Percentiles rank a stretch among this genome's conserved stretches.
These are phyloP conservation scores for Scortum barcoo DNA, from an alignment of 2,113 vertebrate species.

Conservation along the genomic window DNA sequence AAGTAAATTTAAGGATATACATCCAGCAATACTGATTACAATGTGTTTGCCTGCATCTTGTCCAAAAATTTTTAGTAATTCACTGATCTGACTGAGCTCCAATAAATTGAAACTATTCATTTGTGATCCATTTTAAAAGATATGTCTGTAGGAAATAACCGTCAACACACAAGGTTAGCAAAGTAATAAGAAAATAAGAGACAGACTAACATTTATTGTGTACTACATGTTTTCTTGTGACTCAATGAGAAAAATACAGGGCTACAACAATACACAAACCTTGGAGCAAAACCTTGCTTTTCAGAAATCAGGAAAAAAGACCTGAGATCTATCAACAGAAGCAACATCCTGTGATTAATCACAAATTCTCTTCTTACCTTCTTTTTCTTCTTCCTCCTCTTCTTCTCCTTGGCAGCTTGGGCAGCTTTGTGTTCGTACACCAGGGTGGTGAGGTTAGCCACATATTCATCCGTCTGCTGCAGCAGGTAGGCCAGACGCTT, in stretches of 20 bases:
- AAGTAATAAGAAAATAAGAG: neutral
- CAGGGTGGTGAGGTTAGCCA: slow-evolving; percentile 96
- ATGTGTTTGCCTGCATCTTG: neutral
- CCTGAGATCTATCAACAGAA: neutral
- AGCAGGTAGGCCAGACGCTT: slow-evolving; percentile 95
- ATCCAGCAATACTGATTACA: neutral
- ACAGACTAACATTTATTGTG: neutral
- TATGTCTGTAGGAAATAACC: neutral
- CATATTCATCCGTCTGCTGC: slow-evolving; percentile 98
- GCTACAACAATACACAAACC: neutral
- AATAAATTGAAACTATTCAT: neutral
- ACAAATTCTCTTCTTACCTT: slow-evolving; percentile 73
- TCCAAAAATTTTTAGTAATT: neutral
- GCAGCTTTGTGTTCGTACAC: slow-evolving; percentile 98
- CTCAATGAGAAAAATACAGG: neutral
- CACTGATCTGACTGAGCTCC: neutral
- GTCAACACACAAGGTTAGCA: neutral
- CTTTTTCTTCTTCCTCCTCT: slow-evolving; percentile 94
- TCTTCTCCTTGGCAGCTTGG: slow-evolving; percentile 98
- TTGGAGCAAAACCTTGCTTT: neutral
- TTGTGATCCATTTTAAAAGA: neutral
- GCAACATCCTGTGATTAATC: neutral
- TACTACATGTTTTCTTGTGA: neutral
- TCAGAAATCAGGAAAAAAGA: neutral
- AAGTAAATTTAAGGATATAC: neutral